These are phyloP conservation scores for Colletes latitarsis DNA, from an alignment of 1,140 invertebrate species.

Conservation along the genomic window DNA sequence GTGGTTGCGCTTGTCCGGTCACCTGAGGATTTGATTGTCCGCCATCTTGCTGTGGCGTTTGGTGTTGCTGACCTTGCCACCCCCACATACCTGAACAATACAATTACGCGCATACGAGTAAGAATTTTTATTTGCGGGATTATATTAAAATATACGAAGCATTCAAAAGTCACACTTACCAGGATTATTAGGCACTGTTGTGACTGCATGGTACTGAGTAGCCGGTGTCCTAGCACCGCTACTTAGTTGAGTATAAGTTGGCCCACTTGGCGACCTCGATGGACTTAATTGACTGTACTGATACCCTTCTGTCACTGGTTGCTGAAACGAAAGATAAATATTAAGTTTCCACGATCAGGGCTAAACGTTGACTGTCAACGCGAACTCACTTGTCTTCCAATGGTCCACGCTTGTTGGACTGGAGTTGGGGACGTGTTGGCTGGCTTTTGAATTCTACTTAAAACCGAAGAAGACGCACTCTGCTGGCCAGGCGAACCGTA, in stretches of 20 bases:
- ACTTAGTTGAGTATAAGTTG: constrained; percentile 92
- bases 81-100: constrained; percentile 78
- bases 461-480: constrained; percentile 79
- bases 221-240: constrained; percentile 83
- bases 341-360: not conserved
- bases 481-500: constrained; percentile 83
- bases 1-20: constrained; percentile 73
- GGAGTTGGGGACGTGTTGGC: constrained; percentile 86
- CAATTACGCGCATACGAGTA: not conserved
- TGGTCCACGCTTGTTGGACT: constrained; percentile 84
- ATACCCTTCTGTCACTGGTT: constrained; percentile 84
- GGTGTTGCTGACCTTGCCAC: constrained; percentile 79
- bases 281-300: constrained; percentile 92
- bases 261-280: constrained; percentile 89
- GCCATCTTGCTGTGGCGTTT: constrained; percentile 77
- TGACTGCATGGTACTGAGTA: constrained; percentile 82
- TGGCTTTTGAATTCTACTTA: constrained; percentile 86
- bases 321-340: constrained; percentile 54
- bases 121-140: not conserved
- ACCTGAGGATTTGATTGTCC: constrained; percentile 79
- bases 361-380: not conserved
- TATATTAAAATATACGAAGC: not conserved
- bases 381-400: constrained; percentile 74
- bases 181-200: constrained; percentile 82
- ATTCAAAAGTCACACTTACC: constrained; percentile 65